A percentile compares a stretch with the other conserved stretches of the same genome.
Conservation (phyloP, 2,888 invertebrate genomes). For the Asteroscopus sphinx region DNA sequence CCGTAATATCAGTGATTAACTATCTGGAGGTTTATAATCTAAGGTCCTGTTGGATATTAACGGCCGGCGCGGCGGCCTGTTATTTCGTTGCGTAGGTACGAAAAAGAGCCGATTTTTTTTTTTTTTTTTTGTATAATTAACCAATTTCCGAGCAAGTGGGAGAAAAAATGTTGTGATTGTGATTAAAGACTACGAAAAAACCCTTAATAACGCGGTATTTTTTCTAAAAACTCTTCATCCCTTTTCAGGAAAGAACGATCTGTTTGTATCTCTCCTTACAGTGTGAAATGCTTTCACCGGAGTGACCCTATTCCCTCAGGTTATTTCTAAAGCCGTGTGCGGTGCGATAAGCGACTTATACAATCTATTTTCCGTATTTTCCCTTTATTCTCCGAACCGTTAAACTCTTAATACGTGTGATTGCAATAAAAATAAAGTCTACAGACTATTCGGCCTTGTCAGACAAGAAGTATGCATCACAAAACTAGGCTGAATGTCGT, state of each 20-base stretch:
- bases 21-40: too few relatives aligned
- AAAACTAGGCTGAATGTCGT: slow-evolving; percentile 43
- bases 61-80: too few relatives aligned
- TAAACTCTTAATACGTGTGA: slow-evolving; percentile 19
- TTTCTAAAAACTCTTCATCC: slow-evolving; percentile 14
- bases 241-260: slow-evolving; percentile 22
- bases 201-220: not conserved
- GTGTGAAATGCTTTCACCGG: slow-evolving; percentile 38
- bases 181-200: slow-evolving; percentile 15
- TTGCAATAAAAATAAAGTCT: slow-evolving; percentile 35
- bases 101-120: too few relatives aligned
- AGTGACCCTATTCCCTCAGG: slow-evolving; percentile 36
- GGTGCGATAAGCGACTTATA: slow-evolving; percentile 38
- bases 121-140: too few relatives aligned
- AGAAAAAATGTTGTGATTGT: too few relatives aligned
- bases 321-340: slow-evolving; percentile 34
- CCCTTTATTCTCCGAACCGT: slow-evolving; percentile 37
- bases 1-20: too few relatives aligned
- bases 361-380: slow-evolving; percentile 47
- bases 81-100: too few relatives aligned
- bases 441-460: slow-evolving; percentile 30
- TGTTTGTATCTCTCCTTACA: slow-evolving; percentile 32
- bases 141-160: too few relatives aligned
- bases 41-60: too few relatives aligned
- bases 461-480: slow-evolving; percentile 19